Conservation (phyloP, 2,888 invertebrate genomes). For the Agriopis marginaria region DNA sequence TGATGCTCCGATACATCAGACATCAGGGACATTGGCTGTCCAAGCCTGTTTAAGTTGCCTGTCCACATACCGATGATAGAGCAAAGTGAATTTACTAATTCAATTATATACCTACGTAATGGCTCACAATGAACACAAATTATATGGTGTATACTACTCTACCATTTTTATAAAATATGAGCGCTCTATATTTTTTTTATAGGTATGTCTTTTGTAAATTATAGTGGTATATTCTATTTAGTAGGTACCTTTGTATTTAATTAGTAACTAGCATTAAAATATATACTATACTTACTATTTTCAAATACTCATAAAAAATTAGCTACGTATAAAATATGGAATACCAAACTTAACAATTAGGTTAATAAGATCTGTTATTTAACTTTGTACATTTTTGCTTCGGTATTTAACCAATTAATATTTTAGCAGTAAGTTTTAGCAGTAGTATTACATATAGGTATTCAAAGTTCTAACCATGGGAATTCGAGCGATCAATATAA, state of each 20-base stretch:
- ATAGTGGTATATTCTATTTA: background rate
- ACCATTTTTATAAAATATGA: background rate
- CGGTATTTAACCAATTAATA: conserved; percentile 33
- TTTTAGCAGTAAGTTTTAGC: conserved; percentile 3
- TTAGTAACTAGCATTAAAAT: background rate
- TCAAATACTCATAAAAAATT: conserved; percentile 1
- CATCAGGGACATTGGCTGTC: background rate
- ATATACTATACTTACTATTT: background rate
- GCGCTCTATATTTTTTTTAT: background rate
- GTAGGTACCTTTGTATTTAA: background rate
- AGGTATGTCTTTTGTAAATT: background rate
- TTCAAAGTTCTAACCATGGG: conserved; percentile 36
- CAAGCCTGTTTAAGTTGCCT: too few species aligned
- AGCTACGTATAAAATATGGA: background rate
- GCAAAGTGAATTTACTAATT: background rate
- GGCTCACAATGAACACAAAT: background rate
- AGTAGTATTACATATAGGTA: background rate
- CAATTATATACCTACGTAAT: too few species aligned
- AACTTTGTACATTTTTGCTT: conserved; percentile 30
- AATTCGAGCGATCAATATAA: background rate
- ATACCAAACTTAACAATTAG: conserved; percentile 36
- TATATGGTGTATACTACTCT: background rate
- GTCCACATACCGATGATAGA: too few species aligned
- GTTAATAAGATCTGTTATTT: conserved; percentile 14
- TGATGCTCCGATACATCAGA: background rate